These are phyloP conservation scores for Grammomys dolichurus DNA, from an alignment of 2,113 vertebrate genomes.

Conservation along the genomic window DNA sequence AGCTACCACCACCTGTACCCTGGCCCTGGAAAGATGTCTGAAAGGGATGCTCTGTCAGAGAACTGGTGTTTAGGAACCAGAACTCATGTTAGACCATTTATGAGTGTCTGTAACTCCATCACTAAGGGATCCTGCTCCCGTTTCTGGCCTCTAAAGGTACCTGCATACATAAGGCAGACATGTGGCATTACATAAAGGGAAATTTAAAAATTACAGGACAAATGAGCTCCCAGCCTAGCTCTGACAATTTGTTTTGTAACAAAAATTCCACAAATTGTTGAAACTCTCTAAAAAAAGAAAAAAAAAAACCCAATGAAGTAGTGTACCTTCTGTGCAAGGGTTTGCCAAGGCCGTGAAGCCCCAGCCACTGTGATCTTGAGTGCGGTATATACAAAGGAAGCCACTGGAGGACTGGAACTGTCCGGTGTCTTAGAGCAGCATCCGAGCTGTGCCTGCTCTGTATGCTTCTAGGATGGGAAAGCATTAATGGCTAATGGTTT, in stretches of 20 bases:
- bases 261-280: conserved; percentile 54
- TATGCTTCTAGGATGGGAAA: conserved; percentile 72
- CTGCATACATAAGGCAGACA: background rate
- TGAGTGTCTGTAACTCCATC: background rate
- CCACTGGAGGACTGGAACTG: conserved; percentile 29
- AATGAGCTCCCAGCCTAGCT: conserved; percentile 40
- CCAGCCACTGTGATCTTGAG: conserved; percentile 26
- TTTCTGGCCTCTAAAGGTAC: background rate
- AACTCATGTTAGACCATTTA: background rate
- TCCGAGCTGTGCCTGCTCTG: conserved; percentile 45
- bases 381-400: conserved; percentile 25
- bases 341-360: conserved; percentile 54
- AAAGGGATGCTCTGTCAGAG: background rate
- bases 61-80: background rate
- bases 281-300: background rate
- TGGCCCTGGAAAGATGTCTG: background rate
- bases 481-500: conserved; percentile 71
- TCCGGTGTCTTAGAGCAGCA: conserved; percentile 62
- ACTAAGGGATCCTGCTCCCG: background rate
- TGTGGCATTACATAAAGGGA: background rate
- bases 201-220: background rate
- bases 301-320: conserved; percentile 54
- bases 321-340: conserved; percentile 1
- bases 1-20: background rate
- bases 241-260: conserved; percentile 54